Evolutionary conservation across 2,888 invertebrate genomes (phyloP), one percentile per base, ranked within the genome.

Genomic region (Drosophila ezoana): DNA sequence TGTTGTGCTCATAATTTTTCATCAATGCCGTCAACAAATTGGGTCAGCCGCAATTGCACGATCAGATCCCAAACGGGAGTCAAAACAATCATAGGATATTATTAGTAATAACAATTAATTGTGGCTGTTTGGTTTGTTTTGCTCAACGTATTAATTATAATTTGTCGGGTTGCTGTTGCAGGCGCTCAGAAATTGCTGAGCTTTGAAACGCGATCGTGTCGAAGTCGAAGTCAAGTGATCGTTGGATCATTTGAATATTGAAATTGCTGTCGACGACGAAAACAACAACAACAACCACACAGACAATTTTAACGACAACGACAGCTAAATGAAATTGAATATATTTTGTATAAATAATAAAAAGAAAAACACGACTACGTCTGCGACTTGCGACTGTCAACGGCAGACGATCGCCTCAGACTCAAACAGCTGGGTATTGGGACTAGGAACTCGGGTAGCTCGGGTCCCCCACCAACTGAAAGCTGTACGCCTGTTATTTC

Each of bases 401-500:
- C 63, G 81, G 85, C 70, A 78, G 79, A 79, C 85, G 84, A 69
- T 65, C 81, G 76, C 60, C 67, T 57, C 48, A 52, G 73, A 65
- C 76, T 65, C 43, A 66, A 63, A 16, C 37, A 16, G 47, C 16
- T 48, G 13, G 13, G 11, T 4, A 11, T 20, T 56, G 40, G 14
- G 16, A 5, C 28, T 51, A 51, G 60, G 72, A 61, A 60, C 53
- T 71, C 53, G 69, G 72, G 48, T 73, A 53, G 67, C 74, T 70
- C 28, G 28, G 67, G 54, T 84, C 62, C 70, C 78, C 72, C 72
- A 62, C 33, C 81, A 72, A 54, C 64, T 62, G 54, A 67, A 60
- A 64, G 84, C 90, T 90, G 91, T 44, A 80, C 83, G 90, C 90
- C 89, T 90, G 90, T 84, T 90, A 85, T 77, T 85, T 90, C 74